Evolutionary conservation across 2,113 vertebrate genomes (phyloP), one percentile per base, ranked within the genome.

Genomic region (Maccullochella peelii): DNA sequence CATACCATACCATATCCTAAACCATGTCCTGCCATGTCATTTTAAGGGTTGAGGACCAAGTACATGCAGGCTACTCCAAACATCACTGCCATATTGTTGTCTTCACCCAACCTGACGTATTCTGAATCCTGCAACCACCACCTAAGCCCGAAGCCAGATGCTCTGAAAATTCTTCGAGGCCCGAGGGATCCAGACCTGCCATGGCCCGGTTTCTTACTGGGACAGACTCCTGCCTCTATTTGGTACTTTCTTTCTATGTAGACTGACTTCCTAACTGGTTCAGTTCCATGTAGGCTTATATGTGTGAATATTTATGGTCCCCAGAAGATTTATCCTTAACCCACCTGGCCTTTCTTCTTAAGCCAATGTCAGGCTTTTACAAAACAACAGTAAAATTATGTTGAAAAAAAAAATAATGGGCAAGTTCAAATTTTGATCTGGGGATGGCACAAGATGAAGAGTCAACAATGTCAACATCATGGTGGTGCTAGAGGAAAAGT

Each of bases 221-320:
- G 98, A 40, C 98, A 99, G 93, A 99, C 97, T 0, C 97, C 98
- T 6, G 96, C 97, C 5, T 99, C 98, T 0, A 96, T 99, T n/a
- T 99, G 98, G 98, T 99, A 90, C 11, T 15, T 5, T 27, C n/a
- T 75, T 27, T 57, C 9, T 3, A 49, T 15, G 14, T 27, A 61
- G 1, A 55, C 54, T 52, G 36, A 42, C 11, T 15, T 59, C 8
- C 27, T 8, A 20, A 61, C 15, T 71, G 27, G 15, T 59, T 58
- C 7, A 50, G 9, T 54, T 42, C n/a, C 15, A 44, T 74, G 52
- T 27, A 40, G 30, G 27, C 15, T 69, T 49, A 8, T 54, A 20
- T 65, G 2, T 44, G 6, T 67, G 15, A 47, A 67, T 8, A 16
- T 67, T 44, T 65, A 42, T 20, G 18, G 50, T 54, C 18, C 21